These are phyloP conservation scores for Lucinisca nassula DNA, from an alignment of 2,888 invertebrate species.

Conservation along the genomic window DNA sequence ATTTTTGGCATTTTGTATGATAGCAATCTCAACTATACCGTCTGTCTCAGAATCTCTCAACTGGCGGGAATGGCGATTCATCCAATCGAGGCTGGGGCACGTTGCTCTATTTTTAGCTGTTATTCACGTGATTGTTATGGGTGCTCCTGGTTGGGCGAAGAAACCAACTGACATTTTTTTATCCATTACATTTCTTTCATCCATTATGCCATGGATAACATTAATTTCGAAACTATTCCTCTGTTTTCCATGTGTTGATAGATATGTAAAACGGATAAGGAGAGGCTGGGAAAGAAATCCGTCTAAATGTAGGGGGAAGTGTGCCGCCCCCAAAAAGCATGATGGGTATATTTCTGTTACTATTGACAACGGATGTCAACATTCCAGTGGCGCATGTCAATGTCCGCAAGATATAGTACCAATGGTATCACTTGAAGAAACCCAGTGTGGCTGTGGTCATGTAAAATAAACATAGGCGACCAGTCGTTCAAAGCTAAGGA, in stretches of 20 bases:
- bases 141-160: slow-evolving; percentile 78
- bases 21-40: slow-evolving; percentile 79
- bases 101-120: slow-evolving; percentile 74
- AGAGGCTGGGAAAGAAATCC: slow-evolving; percentile 79
- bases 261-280: slow-evolving; percentile 74
- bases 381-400: slow-evolving; percentile 26
- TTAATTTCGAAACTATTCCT: slow-evolving; percentile 73
- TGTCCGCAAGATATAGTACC: slow-evolving; percentile 47
- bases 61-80: slow-evolving; percentile 84
- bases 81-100: slow-evolving; percentile 82
- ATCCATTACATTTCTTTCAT: slow-evolving; percentile 80
- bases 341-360: slow-evolving; percentile 52
- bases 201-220: slow-evolving; percentile 77
- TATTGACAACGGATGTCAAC: slow-evolving; percentile 17
- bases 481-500: no score
- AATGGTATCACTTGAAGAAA: slow-evolving; percentile 41
- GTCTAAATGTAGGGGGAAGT: slow-evolving; percentile 60
- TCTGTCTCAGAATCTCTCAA: slow-evolving; percentile 79
- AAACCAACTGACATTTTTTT: slow-evolving; percentile 65
- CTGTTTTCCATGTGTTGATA: slow-evolving; percentile 73
- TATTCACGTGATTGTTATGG: slow-evolving; percentile 79
- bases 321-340: slow-evolving; percentile 34
- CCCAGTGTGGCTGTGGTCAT: slow-evolving; percentile 26
- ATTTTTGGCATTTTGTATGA: slow-evolving; percentile 76
- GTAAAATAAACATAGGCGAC: no score